phyloP scores from a whole-genome alignment of 2,797 vertebrate species.

The Naso thynnoides region DNA sequence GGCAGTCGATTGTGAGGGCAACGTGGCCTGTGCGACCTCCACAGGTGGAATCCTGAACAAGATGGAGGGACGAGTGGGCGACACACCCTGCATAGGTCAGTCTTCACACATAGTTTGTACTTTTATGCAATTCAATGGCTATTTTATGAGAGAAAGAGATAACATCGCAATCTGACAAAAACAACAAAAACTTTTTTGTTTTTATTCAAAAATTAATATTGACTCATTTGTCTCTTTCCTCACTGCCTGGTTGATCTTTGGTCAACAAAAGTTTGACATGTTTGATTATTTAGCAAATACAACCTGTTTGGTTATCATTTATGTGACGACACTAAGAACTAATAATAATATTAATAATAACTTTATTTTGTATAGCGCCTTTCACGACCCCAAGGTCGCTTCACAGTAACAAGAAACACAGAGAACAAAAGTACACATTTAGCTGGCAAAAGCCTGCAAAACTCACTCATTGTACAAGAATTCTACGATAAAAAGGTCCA shows the following conservation, averaged over 20 bases:
- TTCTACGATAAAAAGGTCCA: too few species aligned
- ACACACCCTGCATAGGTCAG: conserved; percentile 91
- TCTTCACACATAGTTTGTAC: conserved; percentile 1
- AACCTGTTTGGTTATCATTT: not conserved
- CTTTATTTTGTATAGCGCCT: too few species aligned
- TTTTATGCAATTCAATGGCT: not conserved
- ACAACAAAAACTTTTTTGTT: not conserved
- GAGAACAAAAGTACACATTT: too few species aligned
- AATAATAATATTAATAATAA: too few species aligned
- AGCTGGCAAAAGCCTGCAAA: too few species aligned
- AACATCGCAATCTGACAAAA: not conserved
- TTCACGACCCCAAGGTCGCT: too few species aligned
- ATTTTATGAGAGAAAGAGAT: not conserved
- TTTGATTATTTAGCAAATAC: conserved; percentile 14
- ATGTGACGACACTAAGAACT: too few species aligned
- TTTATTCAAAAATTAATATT: too few species aligned
- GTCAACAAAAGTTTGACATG: not conserved
- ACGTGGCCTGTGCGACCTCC: conserved; percentile 89
- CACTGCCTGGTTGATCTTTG: conserved; percentile 16
- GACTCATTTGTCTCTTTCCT: not conserved
- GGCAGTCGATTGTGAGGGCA: conserved; percentile 86
- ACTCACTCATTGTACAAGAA: too few species aligned
- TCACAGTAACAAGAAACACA: too few species aligned
- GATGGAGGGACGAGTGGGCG: conserved; percentile 90
- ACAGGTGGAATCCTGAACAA: conserved; percentile 90